phyloP scores from a whole-genome alignment of 2,888 invertebrate genomes.

The Eremobia ochroleuca region DNA sequence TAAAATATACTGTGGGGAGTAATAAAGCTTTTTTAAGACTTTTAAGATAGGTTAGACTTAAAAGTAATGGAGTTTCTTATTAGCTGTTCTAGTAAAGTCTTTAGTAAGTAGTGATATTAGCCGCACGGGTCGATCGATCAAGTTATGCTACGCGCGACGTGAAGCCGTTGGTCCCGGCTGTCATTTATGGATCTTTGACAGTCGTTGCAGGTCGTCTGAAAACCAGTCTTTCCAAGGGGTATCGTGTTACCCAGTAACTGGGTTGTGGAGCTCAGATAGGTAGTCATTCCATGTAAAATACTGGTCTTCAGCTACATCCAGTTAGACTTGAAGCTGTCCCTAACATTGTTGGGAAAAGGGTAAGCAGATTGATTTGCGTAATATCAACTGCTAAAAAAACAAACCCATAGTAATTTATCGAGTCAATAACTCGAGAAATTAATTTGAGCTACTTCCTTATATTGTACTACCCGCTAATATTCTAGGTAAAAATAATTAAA shows the following conservation, averaged over 20 bases:
- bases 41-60: background rate
- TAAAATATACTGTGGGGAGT: constrained; percentile 40
- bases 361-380: background rate
- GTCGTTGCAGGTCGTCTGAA: too few species aligned
- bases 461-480: background rate
- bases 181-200: background rate
- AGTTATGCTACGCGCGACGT: too few species aligned
- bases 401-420: background rate
- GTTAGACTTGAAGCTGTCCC: background rate
- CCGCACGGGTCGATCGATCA: too few species aligned
- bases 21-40: constrained; percentile 8
- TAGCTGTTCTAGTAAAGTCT: background rate
- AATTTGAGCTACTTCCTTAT: constrained; percentile 2
- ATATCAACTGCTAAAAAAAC: background rate
- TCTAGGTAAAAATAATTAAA: constrained; percentile 46
- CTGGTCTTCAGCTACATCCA: background rate
- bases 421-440: constrained; percentile 18
- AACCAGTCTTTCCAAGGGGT: background rate
- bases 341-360: background rate
- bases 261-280: background rate
- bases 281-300: background rate
- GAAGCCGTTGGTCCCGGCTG: background rate
- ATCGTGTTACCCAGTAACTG: background rate
- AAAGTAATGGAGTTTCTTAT: background rate
- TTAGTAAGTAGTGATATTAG: too few species aligned